phyloP scores from a whole-genome alignment of 2,888 invertebrate species.

The Acheta domesticus region DNA sequence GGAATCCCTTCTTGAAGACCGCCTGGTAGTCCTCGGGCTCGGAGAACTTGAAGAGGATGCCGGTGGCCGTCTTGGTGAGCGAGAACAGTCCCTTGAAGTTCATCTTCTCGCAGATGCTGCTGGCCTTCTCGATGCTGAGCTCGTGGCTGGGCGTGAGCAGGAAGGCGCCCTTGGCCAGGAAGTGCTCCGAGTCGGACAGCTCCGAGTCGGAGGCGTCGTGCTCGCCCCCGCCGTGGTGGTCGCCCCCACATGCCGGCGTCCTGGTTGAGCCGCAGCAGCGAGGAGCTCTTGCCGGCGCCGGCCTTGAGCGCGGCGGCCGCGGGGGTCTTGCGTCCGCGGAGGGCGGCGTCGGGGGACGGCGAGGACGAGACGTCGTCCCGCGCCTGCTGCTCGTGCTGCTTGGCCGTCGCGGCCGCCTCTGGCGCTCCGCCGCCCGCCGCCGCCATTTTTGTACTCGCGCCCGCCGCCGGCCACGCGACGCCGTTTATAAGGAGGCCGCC shows the following conservation, averaged over 20 bases:
- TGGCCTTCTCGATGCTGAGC: conserved; percentile 80
- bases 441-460: not conserved
- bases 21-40: conserved; percentile 82
- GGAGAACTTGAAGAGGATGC: conserved; percentile 83
- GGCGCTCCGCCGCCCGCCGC: not conserved
- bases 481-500: conserved; percentile 12
- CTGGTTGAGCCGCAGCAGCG: conserved; percentile 28
- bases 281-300: conserved; percentile 18
- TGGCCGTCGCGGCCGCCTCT: conserved; percentile 50
- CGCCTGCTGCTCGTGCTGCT: conserved; percentile 52
- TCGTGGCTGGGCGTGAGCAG: conserved; percentile 82
- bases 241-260: conserved; percentile 45
- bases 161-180: conserved; percentile 73
- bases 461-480: not conserved
- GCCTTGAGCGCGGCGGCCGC: not conserved
- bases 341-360: conserved; percentile 1
- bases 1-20: conserved; percentile 82
- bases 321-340: not conserved
- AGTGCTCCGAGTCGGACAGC: conserved; percentile 69
- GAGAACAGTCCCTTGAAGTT: conserved; percentile 68
- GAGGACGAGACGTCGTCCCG: not conserved
- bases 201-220: conserved; percentile 78
- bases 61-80: conserved; percentile 82
- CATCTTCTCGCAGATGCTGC: conserved; percentile 83
- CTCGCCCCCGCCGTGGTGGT: conserved; percentile 51